Base-by-base conservation (phyloP, 2,888 invertebrate genomes). In the Notodonta dromedarius region DNA sequence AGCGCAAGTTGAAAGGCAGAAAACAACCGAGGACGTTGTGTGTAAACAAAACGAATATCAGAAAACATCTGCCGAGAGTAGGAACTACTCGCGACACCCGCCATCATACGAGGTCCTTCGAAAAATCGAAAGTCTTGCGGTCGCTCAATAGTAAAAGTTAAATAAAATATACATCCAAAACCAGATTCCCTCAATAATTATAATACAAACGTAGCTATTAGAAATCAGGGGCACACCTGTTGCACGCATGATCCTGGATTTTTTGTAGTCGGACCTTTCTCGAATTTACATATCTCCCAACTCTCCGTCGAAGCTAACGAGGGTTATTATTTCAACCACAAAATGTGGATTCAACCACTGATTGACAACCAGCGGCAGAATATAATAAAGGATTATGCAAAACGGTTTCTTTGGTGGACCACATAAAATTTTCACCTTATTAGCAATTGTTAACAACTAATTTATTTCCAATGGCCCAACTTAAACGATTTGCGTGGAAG, bases 321-420 rank as follows among this genome's bases (percentile, higher is more conserved):
- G 87, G 85, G 85, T 86, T 88, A 91, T 93, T 92, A 92, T 89
- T 87, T 89, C 82, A 83, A 91, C 91, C 92, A 89, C 91, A 91
- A 89, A 90, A 86, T 84, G 78, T 86, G 78, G 83, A 85, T 82
- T 84, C 85, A 88, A 84, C 84, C 82, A 81, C 78, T 87, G 90
- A 91, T 90, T 91, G 91, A 91, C 90, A 90, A 89, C 84, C 76
- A 75, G 71, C 72, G 73, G 69, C 59, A 63, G 77, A 83, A 77
- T 72, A 86, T 84, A 85, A 86, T 83, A 84, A 85, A 84, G 79
- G 79, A 84, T 83, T 85, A 82, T 76, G 73, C 73, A 76, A 82
- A 84, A 70, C 74, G 71, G 74, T 76, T 79, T 80, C 80, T 81
- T 69, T 72, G 81, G 80, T 76, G 72, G 68, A 77, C 74, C 75